Percentiles rank a stretch among this genome's conserved stretches.
Evolutionary conservation across 2,797 vertebrate genomes (phyloP).

Genomic region (Onychomys torridus): DNA sequence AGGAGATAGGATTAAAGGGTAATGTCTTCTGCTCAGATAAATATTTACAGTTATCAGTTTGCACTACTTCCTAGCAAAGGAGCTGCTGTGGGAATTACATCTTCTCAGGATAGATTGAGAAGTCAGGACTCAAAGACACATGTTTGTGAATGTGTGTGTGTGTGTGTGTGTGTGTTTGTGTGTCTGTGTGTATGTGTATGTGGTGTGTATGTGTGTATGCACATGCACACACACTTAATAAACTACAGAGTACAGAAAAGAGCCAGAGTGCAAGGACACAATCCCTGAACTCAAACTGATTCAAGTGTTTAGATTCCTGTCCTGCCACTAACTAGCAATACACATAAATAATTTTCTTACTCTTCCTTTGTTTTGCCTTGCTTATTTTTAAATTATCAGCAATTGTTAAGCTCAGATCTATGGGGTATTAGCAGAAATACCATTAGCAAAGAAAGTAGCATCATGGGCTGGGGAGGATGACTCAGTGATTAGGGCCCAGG

Average conservation of each 20-base stretch:
- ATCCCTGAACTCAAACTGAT: background rate
- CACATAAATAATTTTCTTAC: background rate
- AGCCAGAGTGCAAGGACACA: background rate
- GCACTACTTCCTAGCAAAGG: background rate
- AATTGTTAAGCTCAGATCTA: background rate
- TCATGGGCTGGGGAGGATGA: background rate
- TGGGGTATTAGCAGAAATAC: background rate
- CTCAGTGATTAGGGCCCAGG: background rate
- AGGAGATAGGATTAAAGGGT: background rate
- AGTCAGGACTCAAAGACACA: background rate
- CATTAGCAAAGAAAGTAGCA: background rate
- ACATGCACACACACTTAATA: no score
- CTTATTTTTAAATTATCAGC: slow-evolving; percentile 33
- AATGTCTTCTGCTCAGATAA: slow-evolving; percentile 40
- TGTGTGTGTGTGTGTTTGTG: background rate
- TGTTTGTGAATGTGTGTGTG: background rate
- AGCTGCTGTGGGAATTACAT: background rate
- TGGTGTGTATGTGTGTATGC: no score
- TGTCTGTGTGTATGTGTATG: background rate
- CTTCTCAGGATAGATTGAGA: background rate
- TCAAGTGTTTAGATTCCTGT: background rate
- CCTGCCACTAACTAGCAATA: background rate
- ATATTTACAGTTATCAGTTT: slow-evolving; percentile 50
- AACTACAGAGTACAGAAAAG: background rate
- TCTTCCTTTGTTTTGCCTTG: background rate